Base-by-base conservation (phyloP, 2,113 vertebrate genomes). In the Larimichthys polyactis region DNA sequence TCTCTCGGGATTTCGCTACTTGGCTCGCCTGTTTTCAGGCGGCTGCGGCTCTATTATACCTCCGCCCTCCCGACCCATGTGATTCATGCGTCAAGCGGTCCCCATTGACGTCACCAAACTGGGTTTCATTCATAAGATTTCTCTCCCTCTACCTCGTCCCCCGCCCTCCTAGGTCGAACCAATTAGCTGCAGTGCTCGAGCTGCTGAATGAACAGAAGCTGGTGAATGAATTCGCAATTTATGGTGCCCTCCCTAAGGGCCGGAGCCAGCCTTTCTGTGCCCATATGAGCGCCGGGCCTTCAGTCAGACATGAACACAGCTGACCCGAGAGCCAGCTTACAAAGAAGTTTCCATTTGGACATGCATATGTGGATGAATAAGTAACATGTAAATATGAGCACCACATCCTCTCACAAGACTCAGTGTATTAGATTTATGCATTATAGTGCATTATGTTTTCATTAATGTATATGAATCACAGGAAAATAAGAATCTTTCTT, bases 81-180 rank as follows among this genome's bases (percentile, higher is more conserved):
- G 92, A 84, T 4, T 12, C 49, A 20, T 91, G 87, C 91, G 93
- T 93, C 91, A 93, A 90, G 85, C 82, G 46, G 29, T 71, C 62
- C 87, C 89, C 71, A 89, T 92, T 94, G 91, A 94, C 93, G 93
- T 94, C 90, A 92, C 58, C 55, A 75, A 68, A 71, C 83, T 77
- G 55, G 32, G 60, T 85, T 91, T 90, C 93, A 91, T 94, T 92
- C 87, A 94, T 85, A 87, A 90, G 82, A 87, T 87, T 87, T 72
- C 22, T 67, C 67, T 57, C 22, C 14, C 43, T 20, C 19, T 63
- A 46, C 29, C 24, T 49, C n/a, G 0, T 7, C 51, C 51, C 20
- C 16, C 19, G 19, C 19, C 51, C 5, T 5, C 2, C 65, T 62
- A 20, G 15, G 12, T 20, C 32, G 48, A 57, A 76, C 78, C 83